Conservation (phyloP, 2,113 vertebrate genomes). For the Sander lucioperca region DNA sequence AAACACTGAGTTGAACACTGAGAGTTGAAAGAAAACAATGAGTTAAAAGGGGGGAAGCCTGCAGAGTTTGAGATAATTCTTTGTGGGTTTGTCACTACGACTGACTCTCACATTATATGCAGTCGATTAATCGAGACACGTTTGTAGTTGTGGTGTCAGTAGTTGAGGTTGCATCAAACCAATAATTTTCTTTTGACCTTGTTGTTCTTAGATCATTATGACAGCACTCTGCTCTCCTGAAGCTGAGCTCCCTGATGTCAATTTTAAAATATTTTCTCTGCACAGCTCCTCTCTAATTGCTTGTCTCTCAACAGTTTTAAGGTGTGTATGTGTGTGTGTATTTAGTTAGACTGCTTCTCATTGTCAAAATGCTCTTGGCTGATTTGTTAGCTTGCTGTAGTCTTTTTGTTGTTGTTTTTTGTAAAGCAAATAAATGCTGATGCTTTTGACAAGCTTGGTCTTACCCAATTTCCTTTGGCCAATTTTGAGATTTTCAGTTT, state of each 20-base stretch:
- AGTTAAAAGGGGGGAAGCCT: too few relatives aligned
- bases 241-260: not conserved
- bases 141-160: not conserved
- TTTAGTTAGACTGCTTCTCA: not conserved
- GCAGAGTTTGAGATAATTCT: not conserved
- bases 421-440: slow-evolving; percentile 57
- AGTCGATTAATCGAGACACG: not conserved
- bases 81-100: not conserved
- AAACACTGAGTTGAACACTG: too few relatives aligned
- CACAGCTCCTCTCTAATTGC: slow-evolving; percentile 14
- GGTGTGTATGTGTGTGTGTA: not conserved
- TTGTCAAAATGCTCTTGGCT: slow-evolving; percentile 6
- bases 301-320: slow-evolving; percentile 15
- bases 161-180: slow-evolving; percentile 24
- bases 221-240: slow-evolving; percentile 1
- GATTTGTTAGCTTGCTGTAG: not conserved
- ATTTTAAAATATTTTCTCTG: slow-evolving; percentile 4
- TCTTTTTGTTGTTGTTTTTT: slow-evolving; percentile 6
- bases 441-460: slow-evolving; percentile 57
- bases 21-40: too few relatives aligned
- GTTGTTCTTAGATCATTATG: slow-evolving; percentile 28
- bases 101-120: not conserved
- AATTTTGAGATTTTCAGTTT: slow-evolving; percentile 72
- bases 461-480: slow-evolving; percentile 64
- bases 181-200: slow-evolving; percentile 26